Evolutionary conservation across 2,797 vertebrate species (phyloP), one percentile per base, ranked within the genome.

Genomic region (Helarctos malayanus): DNA sequence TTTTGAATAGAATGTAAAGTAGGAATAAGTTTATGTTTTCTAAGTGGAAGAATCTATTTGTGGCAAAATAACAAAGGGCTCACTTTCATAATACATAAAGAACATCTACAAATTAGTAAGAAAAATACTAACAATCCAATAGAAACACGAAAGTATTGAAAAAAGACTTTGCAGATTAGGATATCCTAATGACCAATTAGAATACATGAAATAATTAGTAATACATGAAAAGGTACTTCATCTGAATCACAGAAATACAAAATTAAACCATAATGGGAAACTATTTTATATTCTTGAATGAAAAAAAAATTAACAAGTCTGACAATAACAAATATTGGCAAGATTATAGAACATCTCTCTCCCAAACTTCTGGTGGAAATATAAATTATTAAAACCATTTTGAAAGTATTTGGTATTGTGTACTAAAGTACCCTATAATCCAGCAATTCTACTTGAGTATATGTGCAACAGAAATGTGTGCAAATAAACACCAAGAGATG

Each of bases 221-320:
- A 71, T 63, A 79, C 13, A 79, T 19, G 0, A 71, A 84, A 93
- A 92, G 4, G 38, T 10, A 76, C 19, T 83, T 81, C 29, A 80
- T 75, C 91, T 91, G 13, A 71, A 71, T 78, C 13, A 95, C 7
- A 59, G 27, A 89, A 94, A 73, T 82, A 76, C 47, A 91, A 89
- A 90, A 41, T 88, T 18, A 96, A 93, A 56, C 21, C 57, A 87
- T 23, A 91, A 57, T 47, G 18, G 90, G 23, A 83, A 94, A 79
- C 3, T 5, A 52, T 63, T 89, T 83, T 69, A 88, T 92, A 71
- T 59, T 81, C n/a, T 71, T 89, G 49, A 95, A 69, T 82, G 35
- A 75, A 13, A 96, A 91, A 41, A 41, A 68, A 16, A 56, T 38
- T 35, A 49, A 61, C 29, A 79, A 88, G 2, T 79, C 59, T 91